Evolutionary conservation across 2,888 invertebrate species (phyloP).

Genomic region (Galeopsomyia nigrocyanea): DNA sequence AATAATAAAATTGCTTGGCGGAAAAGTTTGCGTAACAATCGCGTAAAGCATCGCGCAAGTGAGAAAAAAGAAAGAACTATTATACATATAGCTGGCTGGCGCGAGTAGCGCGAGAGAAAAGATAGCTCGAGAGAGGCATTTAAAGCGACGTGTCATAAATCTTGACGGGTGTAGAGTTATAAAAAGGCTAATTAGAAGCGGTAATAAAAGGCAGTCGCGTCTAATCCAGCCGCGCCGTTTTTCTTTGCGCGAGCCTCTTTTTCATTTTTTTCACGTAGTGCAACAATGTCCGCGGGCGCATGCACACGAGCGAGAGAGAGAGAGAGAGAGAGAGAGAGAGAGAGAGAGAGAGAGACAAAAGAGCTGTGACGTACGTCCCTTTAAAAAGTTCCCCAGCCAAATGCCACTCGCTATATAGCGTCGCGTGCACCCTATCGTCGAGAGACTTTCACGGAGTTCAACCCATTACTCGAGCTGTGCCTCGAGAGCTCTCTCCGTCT

Average conservation of each 20-base stretch:
- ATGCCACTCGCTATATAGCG: too few relatives aligned
- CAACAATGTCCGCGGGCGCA: too few relatives aligned
- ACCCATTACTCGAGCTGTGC: too few relatives aligned
- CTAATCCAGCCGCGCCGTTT: conserved; percentile 1
- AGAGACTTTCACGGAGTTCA: too few relatives aligned
- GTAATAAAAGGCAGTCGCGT: conserved; percentile 19
- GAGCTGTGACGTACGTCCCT: too few relatives aligned
- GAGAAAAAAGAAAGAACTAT: not conserved
- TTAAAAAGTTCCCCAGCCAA: too few relatives aligned
- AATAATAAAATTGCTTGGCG: not conserved
- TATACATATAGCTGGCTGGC: not conserved
- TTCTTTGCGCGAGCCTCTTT: not conserved
- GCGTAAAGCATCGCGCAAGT: not conserved
- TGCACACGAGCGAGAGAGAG: too few relatives aligned
- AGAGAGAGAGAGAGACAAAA: too few relatives aligned
- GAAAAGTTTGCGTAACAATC: conserved; percentile 14
- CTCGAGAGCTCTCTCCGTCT: too few relatives aligned
- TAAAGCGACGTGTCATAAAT: conserved; percentile 31
- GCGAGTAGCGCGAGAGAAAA: not conserved
- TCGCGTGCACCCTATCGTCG: too few relatives aligned
- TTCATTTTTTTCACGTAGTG: too few relatives aligned
- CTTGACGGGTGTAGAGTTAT: conserved; percentile 26
- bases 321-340: too few relatives aligned
- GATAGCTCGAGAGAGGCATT: conserved; percentile 5
- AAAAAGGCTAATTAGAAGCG: conserved; percentile 32